A percentile compares a stretch with the other conserved stretches of the same genome.
Evolutionary conservation across 2,113 vertebrate species (phyloP).

Genomic region (Saccopteryx bilineata): DNA sequence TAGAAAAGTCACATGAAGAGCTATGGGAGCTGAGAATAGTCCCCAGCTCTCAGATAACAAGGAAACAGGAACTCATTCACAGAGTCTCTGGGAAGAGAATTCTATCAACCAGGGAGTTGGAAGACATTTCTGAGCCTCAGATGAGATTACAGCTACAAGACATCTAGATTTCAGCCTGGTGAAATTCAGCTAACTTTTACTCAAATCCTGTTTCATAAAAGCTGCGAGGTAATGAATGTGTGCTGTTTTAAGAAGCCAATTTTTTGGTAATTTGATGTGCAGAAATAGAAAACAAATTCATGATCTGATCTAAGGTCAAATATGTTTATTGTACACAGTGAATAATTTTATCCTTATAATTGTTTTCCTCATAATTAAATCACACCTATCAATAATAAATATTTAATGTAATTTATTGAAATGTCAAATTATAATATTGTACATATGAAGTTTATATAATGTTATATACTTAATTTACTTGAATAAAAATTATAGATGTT

Average conservation of each 20-base stretch:
- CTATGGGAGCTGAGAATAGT: too few species aligned
- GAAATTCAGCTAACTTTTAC: background rate
- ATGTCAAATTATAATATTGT: background rate
- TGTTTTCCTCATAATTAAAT: background rate
- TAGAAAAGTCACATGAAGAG: background rate
- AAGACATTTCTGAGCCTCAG: background rate
- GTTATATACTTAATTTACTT: background rate
- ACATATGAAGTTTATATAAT: background rate
- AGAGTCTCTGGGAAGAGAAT: too few species aligned
- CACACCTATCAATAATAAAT: background rate
- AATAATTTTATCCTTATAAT: background rate
- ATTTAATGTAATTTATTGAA: background rate
- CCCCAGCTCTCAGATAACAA: background rate
- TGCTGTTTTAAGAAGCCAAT: background rate
- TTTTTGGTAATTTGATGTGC: background rate
- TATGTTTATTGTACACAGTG: background rate
- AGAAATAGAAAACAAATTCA: background rate
- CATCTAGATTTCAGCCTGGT: background rate
- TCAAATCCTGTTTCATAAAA: background rate
- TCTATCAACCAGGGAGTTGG: background rate
- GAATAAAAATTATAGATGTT: background rate
- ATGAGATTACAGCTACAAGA: background rate
- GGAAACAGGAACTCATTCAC: background rate
- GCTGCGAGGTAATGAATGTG: background rate
- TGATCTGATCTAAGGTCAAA: background rate